Evolutionary conservation across 2,113 vertebrate genomes (phyloP).

Genomic region (Junco hyemalis): DNA sequence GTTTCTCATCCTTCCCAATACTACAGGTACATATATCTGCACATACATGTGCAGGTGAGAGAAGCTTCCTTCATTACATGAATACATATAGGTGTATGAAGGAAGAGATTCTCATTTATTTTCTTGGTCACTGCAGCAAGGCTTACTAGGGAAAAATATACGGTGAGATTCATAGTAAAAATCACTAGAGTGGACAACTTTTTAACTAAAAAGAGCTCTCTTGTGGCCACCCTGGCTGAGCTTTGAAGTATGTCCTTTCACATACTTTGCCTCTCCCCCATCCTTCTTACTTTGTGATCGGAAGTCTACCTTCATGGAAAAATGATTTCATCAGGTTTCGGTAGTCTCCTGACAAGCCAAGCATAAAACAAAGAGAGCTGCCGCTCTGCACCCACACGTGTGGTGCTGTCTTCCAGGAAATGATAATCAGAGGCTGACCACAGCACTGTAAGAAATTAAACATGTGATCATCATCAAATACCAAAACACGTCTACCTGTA

Average conservation of each 20-base stretch:
- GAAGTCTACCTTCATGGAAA: background rate
- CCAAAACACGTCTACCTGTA: background rate
- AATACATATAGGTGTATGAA: background rate
- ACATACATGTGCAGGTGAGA: background rate
- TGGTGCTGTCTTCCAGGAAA: background rate
- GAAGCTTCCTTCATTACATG: background rate
- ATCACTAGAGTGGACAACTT: background rate
- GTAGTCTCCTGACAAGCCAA: background rate
- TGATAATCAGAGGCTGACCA: background rate
- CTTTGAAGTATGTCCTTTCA: background rate
- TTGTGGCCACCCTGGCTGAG: background rate
- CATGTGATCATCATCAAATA: slow-evolving; percentile 16
- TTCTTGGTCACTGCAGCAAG: background rate
- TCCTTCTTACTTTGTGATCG: background rate
- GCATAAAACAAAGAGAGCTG: background rate
- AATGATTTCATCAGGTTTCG: background rate
- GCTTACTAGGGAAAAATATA: background rate
- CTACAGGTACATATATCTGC: background rate
- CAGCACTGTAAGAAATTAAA: background rate
- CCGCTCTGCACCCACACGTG: rapidly evolving
- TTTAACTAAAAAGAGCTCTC: background rate
- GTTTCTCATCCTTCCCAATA: background rate
- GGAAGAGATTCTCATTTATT: background rate
- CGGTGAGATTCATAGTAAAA: background rate
- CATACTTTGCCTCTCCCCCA: background rate